Base-by-base conservation (phyloP, 1,140 invertebrate species). In the Notospermus geniculatus region DNA sequence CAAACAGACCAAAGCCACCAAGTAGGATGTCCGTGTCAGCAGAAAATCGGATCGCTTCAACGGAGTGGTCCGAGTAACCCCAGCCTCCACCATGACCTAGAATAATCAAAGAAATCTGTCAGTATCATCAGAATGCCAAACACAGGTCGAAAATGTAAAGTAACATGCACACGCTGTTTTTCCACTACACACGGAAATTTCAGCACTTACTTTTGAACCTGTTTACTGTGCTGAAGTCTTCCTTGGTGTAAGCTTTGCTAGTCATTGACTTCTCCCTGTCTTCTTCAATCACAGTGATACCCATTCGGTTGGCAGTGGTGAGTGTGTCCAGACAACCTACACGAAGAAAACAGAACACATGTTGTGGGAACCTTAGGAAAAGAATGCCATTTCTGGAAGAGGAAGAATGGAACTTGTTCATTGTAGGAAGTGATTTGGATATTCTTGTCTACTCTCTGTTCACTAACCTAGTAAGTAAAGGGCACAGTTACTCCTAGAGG, bases 21-120 rank as follows among this genome's bases (percentile, higher is more conserved):
- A 98, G 79, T 15, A 96, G 76, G 63, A 98, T 88, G 78, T 98
- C 95, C 17, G 90, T 92, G 77, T 97, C 94, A 43, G 88, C 87
- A 86, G 74, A 77, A 62, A 80, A 80, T n/a, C 77, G 65, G 5
- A 80, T 70, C 7, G 95, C 95, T 82, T 98, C 95, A 53, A 97
- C 88, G 13, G 92, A 95, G 77, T 97, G 92, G 0, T 91, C 92
- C 1, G 93, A 94, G 81, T 98, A 98, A 2, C 95, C 95, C 96
- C 96, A 99, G 7, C 95, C 95, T 56, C 95, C 95, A 29, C 96
- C 96, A 78, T 95, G 91, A 82, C 84, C 87, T 88, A 63, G 5
- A 64, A 54, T 22, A 54, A 23, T 54, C 27, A 22, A 1, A n/a
- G 1, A 4, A 4, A 54, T 19, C 52, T 53, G 52, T 53, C 15